phyloP scores from a whole-genome alignment of 2,113 vertebrate genomes.

The Recurvirostra avosetta region DNA sequence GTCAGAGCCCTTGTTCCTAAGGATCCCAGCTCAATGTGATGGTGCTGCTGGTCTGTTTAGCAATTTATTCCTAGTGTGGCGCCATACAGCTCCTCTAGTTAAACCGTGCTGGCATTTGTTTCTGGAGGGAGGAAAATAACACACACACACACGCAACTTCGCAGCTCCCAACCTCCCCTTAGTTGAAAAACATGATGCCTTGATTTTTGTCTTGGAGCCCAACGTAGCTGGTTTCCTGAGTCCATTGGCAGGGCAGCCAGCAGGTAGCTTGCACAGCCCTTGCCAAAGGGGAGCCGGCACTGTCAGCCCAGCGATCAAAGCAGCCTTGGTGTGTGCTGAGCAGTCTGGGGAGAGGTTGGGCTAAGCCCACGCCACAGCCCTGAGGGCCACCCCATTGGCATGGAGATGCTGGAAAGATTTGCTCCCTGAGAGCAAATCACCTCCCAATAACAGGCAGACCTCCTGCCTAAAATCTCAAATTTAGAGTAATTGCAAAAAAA shows the following conservation, averaged over 20 bases:
- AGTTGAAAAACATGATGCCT: fast-evolving
- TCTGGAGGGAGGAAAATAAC: not conserved
- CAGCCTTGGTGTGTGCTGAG: not conserved
- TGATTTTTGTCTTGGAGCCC: not conserved
- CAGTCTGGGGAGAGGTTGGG: not conserved
- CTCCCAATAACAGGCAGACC: not conserved
- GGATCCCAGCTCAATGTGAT: not conserved
- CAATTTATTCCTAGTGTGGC: not conserved
- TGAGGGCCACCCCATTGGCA: fast-evolving
- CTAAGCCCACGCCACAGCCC: not conserved
- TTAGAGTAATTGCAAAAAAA: not conserved
- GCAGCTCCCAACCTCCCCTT: not conserved
- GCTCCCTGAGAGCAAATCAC: not conserved
- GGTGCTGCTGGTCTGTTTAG: not conserved
- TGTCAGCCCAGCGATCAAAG: not conserved
- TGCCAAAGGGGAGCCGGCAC: not conserved
- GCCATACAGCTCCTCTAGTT: not conserved
- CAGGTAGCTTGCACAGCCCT: not conserved
- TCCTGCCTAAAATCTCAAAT: not conserved
- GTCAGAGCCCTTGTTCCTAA: not conserved
- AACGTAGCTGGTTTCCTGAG: not conserved
- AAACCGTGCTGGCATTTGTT: not conserved
- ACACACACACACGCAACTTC: fast-evolving
- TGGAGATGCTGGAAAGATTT: not conserved
- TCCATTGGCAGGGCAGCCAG: not conserved